Base-by-base conservation (phyloP, 2,888 invertebrate genomes). In the Hydraecia micacea region DNA sequence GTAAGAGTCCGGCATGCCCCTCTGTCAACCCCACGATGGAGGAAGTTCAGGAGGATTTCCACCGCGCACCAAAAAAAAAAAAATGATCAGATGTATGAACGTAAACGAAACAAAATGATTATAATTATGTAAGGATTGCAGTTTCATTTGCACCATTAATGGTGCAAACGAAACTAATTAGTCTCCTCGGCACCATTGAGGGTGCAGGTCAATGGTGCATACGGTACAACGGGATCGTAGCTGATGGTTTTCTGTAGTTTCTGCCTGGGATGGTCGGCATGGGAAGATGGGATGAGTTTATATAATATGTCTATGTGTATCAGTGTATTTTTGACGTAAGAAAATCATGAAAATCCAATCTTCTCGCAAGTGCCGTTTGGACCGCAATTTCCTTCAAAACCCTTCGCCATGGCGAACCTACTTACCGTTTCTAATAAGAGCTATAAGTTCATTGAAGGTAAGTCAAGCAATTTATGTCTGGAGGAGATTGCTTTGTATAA, bases 391-490 rank as follows among this genome's bases (percentile, higher is more conserved):
- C 73, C 68, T 36, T 13, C 18, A 75, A 77, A 74, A 18, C 28
- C 15, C 2, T 66, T 32, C 13, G 49, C 21, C 49, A 68, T 83
- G 76, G 81, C 8, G 11, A 73, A 6, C 80, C 79, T 80, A 82
- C 49, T 28, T 32, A 76, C 82, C 86, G 88, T 80, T 87, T 89
- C 91, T 93, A 94, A 93, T 94, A 93, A 92, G 91, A 91, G 91
- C 92, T 91, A 91, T 91, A 90, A 91, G 91, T 89, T 91, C 90
- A 90, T 89, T 91, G 91, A 92, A 91, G 91, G 90, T 91, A 92
- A 91, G 91, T 91, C 88, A 87, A 87, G 91, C 93, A 95, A 96
- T 96, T 96, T 96, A 96, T 96, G 94, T 90, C 90, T 88, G 91
- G 93, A 94, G 94, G 94, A 90, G 95, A 95, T 95, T 95, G 94